These are phyloP conservation scores for Aphaenogaster rudis DNA, from an alignment of 1,140 invertebrate genomes.

Conservation along the genomic window DNA sequence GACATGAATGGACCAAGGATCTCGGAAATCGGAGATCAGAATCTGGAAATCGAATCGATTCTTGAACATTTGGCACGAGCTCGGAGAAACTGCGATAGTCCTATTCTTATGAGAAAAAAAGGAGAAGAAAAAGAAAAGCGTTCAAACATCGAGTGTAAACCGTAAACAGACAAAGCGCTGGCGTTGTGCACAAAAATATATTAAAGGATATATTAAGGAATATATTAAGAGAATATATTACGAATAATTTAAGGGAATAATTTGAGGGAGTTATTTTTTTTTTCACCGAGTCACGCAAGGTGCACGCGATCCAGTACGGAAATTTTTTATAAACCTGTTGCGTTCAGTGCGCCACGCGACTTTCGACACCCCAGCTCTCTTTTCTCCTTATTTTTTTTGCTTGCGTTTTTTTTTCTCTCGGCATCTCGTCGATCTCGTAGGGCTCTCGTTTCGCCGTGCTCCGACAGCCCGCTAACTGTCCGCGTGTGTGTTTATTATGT, in stretches of 20 bases:
- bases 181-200: neutral
- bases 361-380: neutral
- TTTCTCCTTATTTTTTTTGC: neutral
- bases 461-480: conserved; percentile 71
- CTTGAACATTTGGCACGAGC: neutral
- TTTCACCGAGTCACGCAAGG: neutral
- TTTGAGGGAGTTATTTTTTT: neutral
- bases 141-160: neutral
- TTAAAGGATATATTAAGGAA: too few species aligned
- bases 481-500: conserved; percentile 73
- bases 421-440: conserved; percentile 5
- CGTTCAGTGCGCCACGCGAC: neutral
- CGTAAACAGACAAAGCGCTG: neutral
- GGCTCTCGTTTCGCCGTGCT: neutral
- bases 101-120: neutral
- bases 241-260: neutral
- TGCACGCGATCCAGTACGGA: neutral
- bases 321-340: conserved; percentile 44
- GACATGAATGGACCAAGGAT: conserved; percentile 68
- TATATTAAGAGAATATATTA: too few species aligned
- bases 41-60: neutral
- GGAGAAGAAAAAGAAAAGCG: neutral
- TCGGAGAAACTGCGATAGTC: neutral
- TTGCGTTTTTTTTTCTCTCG: conserved; percentile 21
- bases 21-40: neutral